Percentiles rank a stretch among this genome's conserved stretches.
phyloP scores from a whole-genome alignment of 2,113 vertebrate species.

The Peucedramus taeniatus region DNA sequence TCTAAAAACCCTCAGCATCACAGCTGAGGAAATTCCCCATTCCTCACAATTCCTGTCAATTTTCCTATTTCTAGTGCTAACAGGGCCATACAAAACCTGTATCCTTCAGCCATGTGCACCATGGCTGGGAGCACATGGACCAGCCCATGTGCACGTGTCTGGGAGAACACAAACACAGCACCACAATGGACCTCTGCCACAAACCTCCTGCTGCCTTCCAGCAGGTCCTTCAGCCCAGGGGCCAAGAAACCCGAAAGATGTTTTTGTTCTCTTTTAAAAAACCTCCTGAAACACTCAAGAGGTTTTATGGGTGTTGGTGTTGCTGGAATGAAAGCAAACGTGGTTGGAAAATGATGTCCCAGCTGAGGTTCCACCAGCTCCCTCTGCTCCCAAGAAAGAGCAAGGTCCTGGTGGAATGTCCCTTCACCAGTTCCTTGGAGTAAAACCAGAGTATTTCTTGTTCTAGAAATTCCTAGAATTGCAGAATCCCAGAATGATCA shows the following conservation, averaged over 20 bases:
- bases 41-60: background rate
- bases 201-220: background rate
- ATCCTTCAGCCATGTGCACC: too few species aligned
- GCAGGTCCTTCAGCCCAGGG: background rate
- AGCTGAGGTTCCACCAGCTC: background rate
- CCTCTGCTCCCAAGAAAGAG: background rate
- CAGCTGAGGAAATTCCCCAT: background rate
- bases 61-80: background rate
- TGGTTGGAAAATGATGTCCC: background rate
- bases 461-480: background rate
- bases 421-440: background rate
- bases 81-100: background rate
- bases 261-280: background rate
- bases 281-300: background rate
- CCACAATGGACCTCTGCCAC: background rate
- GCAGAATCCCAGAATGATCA: background rate
- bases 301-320: background rate
- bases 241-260: background rate
- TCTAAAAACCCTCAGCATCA: background rate
- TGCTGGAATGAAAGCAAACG: background rate
- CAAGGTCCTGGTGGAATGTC: background rate
- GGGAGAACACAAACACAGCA: background rate
- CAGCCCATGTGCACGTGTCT: rapidly evolving
- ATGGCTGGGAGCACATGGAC: too few species aligned
- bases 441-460: background rate